Conservation (phyloP, 2,113 vertebrate genomes). For the Pygoscelis antarcticus region DNA sequence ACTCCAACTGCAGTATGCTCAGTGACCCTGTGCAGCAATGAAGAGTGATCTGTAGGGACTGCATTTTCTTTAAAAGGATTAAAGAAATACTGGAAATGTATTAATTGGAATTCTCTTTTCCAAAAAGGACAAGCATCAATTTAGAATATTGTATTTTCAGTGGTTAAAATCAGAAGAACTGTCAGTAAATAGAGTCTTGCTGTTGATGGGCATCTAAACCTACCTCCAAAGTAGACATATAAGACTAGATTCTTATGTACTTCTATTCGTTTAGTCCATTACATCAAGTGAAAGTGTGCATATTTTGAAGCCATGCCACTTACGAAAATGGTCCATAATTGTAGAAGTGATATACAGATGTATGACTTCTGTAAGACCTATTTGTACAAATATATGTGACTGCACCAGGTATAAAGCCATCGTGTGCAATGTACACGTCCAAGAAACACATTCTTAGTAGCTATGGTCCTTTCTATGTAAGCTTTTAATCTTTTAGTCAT, state of each 20-base stretch:
- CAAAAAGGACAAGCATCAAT: not conserved
- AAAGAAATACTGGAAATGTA: not conserved
- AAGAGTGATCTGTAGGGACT: not conserved
- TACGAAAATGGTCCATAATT: not conserved
- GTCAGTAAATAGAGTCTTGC: not conserved
- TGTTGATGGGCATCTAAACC: not conserved
- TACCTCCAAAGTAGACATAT: not conserved
- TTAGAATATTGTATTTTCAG: not conserved
- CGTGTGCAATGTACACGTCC: not conserved
- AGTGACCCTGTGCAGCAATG: not conserved
- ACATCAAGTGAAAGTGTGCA: not conserved
- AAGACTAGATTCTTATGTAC: not conserved
- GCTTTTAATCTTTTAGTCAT: constrained; percentile 22
- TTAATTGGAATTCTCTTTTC: not conserved
- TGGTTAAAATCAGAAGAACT: not conserved
- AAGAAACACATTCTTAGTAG: not conserved
- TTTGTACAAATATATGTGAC: not conserved
- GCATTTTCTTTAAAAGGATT: not conserved
- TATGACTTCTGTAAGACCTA: not conserved
- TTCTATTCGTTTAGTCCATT: not conserved
- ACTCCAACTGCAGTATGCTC: not conserved
- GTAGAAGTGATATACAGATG: not conserved
- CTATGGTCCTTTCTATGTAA: constrained; percentile 19
- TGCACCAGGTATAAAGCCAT: not conserved
- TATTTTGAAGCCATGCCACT: not conserved